Percentiles rank a stretch among this genome's conserved stretches.
These are phyloP conservation scores for Brachionus koreanus DNA, from an alignment of 1,140 invertebrate genomes.

Conservation along the genomic window DNA sequence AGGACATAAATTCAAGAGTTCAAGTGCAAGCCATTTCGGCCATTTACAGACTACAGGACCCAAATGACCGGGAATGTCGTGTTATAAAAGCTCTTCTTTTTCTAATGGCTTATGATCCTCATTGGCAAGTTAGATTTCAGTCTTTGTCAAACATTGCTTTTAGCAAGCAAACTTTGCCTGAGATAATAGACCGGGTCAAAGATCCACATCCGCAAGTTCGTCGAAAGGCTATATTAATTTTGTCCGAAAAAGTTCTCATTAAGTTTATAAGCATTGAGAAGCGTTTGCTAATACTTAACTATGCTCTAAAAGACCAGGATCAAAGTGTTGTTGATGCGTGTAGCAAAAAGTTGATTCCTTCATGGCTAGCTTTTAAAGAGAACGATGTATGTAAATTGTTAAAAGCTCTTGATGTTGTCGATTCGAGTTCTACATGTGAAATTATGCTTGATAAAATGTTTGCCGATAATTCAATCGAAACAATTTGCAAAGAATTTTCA, in stretches of 20 bases:
- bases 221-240: slow-evolving; percentile 62
- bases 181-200: slow-evolving; percentile 67
- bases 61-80: slow-evolving; percentile 69
- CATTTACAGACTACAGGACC: slow-evolving; percentile 74
- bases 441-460: slow-evolving; percentile 34
- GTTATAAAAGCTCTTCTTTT: slow-evolving; percentile 75
- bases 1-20: slow-evolving; percentile 70
- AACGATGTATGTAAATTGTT: slow-evolving; percentile 38
- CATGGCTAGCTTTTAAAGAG: slow-evolving; percentile 34
- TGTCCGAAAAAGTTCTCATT: slow-evolving; percentile 67
- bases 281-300: slow-evolving; percentile 64
- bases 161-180: slow-evolving; percentile 64
- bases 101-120: slow-evolving; percentile 72
- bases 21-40: slow-evolving; percentile 73
- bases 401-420: slow-evolving; percentile 25
- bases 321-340: neutral
- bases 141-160: slow-evolving; percentile 67
- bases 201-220: slow-evolving; percentile 73
- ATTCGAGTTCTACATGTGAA: neutral
- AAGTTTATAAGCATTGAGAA: slow-evolving; percentile 68
- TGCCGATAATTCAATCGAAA: neutral
- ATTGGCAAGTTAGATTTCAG: slow-evolving; percentile 67
- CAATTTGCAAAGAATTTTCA: neutral
- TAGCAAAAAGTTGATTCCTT: neutral
- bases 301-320: slow-evolving; percentile 65